These are phyloP conservation scores for Pygoscelis adeliae DNA, from an alignment of 2,113 vertebrate genomes.

Conservation along the genomic window DNA sequence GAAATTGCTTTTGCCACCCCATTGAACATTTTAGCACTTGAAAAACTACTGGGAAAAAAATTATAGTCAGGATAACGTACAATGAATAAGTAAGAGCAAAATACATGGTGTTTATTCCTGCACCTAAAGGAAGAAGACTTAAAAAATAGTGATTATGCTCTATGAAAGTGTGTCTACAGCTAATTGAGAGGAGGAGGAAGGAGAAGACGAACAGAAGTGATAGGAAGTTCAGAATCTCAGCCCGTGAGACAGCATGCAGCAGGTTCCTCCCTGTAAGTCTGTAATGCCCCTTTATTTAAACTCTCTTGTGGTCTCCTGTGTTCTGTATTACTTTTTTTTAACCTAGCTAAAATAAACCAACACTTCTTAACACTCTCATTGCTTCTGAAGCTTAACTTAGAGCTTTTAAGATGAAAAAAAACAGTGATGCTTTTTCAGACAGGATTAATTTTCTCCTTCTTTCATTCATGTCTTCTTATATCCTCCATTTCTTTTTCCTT, in stretches of 20 bases:
- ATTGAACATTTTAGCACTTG: background rate
- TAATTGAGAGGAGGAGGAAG: background rate
- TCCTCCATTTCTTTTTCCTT: background rate
- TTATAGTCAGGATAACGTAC: background rate
- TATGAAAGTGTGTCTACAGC: background rate
- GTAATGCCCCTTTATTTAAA: background rate
- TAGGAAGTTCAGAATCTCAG: background rate
- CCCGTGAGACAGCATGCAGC: background rate
- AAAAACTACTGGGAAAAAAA: background rate
- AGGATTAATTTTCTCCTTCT: background rate
- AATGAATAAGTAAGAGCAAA: background rate
- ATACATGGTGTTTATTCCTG: background rate
- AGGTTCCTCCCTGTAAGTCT: background rate
- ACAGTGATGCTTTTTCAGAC: background rate
- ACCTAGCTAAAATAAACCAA: constrained; percentile 5
- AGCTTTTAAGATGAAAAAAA: background rate
- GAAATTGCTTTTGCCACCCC: background rate
- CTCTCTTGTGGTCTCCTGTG: background rate
- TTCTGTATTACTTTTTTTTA: background rate
- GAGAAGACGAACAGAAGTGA: background rate
- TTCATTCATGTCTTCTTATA: background rate
- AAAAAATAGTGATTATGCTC: background rate
- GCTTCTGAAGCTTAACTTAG: background rate
- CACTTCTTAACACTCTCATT: background rate
- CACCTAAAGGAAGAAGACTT: background rate